Conservation (phyloP, 2,797 vertebrate genomes). For the Sebastes cheni region DNA sequence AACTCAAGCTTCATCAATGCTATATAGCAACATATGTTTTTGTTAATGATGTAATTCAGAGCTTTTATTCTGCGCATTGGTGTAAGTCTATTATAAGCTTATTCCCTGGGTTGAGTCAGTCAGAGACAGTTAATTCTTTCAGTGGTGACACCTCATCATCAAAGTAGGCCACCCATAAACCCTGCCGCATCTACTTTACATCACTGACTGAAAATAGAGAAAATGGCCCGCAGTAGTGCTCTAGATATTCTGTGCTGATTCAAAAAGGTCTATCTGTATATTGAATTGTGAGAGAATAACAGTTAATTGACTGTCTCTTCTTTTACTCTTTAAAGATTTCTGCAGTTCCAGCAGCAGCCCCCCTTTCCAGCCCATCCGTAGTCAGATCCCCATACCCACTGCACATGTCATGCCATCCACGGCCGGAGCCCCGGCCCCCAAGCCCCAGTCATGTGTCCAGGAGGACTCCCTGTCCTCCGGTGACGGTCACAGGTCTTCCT, state of each 20-base stretch:
- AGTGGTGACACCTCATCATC: constrained; percentile 67
- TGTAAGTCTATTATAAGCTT: constrained; percentile 62
- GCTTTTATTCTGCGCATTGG: constrained; percentile 21
- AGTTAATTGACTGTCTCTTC: not conserved
- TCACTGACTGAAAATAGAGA: constrained; percentile 70
- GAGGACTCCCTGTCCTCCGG: constrained; percentile 70
- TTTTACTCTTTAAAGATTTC: constrained; percentile 82
- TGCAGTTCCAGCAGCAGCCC: constrained; percentile 89
- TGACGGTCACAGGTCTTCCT: constrained; percentile 72
- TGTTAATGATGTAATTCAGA: constrained; percentile 23
- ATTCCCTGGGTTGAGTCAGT: constrained; percentile 62
- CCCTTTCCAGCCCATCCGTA: constrained; percentile 94
- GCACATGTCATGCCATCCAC: constrained; percentile 99
- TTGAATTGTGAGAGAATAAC: not conserved
- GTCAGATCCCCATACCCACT: constrained; percentile 94
- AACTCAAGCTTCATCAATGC: not conserved
- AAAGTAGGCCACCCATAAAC: constrained; percentile 74
- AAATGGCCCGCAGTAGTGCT: constrained; percentile 49
- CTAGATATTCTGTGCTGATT: constrained; percentile 39
- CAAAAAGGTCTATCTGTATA: constrained; percentile 20
- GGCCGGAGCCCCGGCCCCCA: constrained; percentile 84
- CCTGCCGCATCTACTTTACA: constrained; percentile 57
- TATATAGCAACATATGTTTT: constrained; percentile 3
- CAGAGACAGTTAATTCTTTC: constrained; percentile 64
- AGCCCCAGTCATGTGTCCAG: constrained; percentile 78